Base-by-base conservation (phyloP, 2,113 vertebrate species). In the Anhinga rufa region DNA sequence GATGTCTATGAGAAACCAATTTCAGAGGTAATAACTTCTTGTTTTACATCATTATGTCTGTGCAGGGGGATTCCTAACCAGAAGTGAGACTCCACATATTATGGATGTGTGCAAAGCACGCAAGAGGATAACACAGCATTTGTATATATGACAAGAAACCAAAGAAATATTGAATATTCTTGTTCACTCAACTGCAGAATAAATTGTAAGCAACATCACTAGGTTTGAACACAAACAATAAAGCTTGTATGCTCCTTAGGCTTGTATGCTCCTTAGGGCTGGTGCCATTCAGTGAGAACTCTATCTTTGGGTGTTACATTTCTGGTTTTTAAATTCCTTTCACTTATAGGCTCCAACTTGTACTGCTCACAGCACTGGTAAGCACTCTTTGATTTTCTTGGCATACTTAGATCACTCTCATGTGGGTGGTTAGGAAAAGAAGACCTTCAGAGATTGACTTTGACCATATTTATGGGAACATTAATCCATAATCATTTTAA, bases 1-100 rank as follows among this genome's bases (percentile, higher is more conserved):
- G 98, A 99, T 6, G 99, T 99, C 40, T 99, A 99, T 29, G 98
- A 99, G 97, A 98, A 97, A 52, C 99, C 99, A 34, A 99, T 99
- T 98, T 98, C 98, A 81, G 99, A 99, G 99, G 99, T 99, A 98
- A 98, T 84, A 34, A 17, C 31, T 90, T 71, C 57, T 66, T 65
- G 22, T 69, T 17, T 90, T 61, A 52, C 26, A 54, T 15, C 32
- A 54, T 57, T 70, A 61, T 25, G 12, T 68, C 36, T 75, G 26
- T 64, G 28, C 58, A 74, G 26, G 31, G 13, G 12, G 16, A 89
- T 77, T 68, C 51, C 26, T 49, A 70, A 76, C 7, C 25, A 66
- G 24, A 83, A 69, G 25, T 46, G 7, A 82, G 19, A 52, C 9
- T 44, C 51, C 46, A 38, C 46, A 6, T 77, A 46, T 32, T 60